Evolutionary conservation across 2,888 invertebrate species (phyloP), one percentile per base, ranked within the genome.

Genomic region (Drosophila paramelanica): DNA sequence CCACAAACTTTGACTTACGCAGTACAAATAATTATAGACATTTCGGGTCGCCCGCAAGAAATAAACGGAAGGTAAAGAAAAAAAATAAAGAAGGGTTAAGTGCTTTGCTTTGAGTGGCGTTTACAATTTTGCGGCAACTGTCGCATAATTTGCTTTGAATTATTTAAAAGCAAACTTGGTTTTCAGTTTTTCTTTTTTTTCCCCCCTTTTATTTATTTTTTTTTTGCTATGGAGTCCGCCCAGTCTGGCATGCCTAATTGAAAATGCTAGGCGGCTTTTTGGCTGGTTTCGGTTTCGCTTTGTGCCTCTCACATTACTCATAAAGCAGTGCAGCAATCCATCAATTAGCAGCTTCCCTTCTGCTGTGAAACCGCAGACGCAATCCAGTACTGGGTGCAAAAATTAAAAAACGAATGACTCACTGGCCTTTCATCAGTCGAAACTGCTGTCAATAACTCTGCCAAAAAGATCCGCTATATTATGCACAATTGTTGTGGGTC

Each of bases 11-110:
- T 79, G 81, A 86, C 87, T 88, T 86, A 82, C 84, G 73, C 77
- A 79, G 74, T 76, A 77, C 81, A 88, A 89, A 88, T 89, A 88
- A 89, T 89, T 89, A 87, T 84, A 78, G 79, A 85, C 76, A 78
- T 88, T 82, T 79, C 17, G 38, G 38, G 33, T 50, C 58, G 56
- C 42, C 56, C 56, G 67, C 59, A 50, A 53, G 55, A 55, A 38
- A 51, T 31, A 39, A 43, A 50, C 45, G n/a, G 17, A 55, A 23
- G 13, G 33, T 14, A 23, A 23, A 20, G 33, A 11, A 50, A 47
- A 72, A 80, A 84, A 84, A 11, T 47, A 47, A 72, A 80, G 81
- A 84, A 87, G 85, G 85, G 88, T 87, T 84, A 85, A 85, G 87
- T 86, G 85, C 82, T 78, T 76, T 71, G 74, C 68, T 61, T 68